phyloP scores from a whole-genome alignment of 2,113 vertebrate species.

The Dendropsophus ebraccatus region DNA sequence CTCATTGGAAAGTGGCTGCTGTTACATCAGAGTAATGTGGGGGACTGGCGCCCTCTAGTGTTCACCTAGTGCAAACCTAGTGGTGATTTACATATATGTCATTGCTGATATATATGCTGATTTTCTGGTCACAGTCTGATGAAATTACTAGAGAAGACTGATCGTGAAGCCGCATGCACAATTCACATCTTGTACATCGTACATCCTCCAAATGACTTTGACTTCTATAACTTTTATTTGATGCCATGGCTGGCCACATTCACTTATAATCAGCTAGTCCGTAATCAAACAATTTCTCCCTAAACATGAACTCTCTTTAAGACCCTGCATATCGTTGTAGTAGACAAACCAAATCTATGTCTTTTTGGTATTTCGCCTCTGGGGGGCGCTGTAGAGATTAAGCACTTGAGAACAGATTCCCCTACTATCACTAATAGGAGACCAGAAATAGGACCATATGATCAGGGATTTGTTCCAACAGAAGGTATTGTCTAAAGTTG shows the following conservation, averaged over 20 bases:
- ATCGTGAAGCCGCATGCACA: not conserved
- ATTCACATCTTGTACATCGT: not conserved
- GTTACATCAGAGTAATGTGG: not conserved
- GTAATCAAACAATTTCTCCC: too few relatives aligned
- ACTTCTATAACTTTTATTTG: not conserved
- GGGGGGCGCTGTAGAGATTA: not conserved
- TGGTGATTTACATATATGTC: not conserved
- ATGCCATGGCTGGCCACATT: not conserved
- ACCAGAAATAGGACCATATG: too few relatives aligned
- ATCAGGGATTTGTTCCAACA: too few relatives aligned
- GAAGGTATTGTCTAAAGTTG: too few relatives aligned
- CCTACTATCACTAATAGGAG: not conserved
- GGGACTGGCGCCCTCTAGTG: constrained; percentile 67
- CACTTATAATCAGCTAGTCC: too few relatives aligned
- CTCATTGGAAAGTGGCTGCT: constrained; percentile 52
- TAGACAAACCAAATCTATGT: too few relatives aligned
- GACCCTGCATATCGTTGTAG: too few relatives aligned
- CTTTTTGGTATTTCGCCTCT: not conserved
- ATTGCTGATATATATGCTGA: not conserved
- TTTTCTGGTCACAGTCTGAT: not conserved
- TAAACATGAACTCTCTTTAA: too few relatives aligned
- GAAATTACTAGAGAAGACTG: not conserved
- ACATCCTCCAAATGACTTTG: not conserved
- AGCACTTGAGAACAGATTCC: not conserved
- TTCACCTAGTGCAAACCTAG: constrained; percentile 22